Conservation (phyloP, 2,113 vertebrate genomes). For the Cettia cetti region DNA sequence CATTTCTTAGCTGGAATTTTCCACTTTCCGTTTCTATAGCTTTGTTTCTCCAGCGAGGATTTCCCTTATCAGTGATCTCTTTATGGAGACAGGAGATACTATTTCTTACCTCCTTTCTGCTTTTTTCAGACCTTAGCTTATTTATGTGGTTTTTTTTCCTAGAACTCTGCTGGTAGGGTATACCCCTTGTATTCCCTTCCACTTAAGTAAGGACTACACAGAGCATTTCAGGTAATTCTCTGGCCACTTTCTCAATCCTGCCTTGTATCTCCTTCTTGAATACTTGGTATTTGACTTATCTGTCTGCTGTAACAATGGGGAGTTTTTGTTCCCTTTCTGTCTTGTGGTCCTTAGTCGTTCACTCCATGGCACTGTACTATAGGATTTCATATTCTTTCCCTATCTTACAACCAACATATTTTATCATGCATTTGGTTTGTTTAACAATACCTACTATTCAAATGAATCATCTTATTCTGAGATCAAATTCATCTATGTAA, state of each 20-base stretch:
- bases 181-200: neutral
- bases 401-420: neutral
- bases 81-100: neutral
- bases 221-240: neutral
- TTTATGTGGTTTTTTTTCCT: neutral
- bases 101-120: neutral
- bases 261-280: neutral
- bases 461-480: neutral
- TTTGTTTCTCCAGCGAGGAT: neutral
- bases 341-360: neutral
- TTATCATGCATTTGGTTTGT: neutral
- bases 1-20: neutral
- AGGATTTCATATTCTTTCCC: neutral
- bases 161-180: neutral
- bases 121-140: neutral
- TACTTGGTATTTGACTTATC: neutral
- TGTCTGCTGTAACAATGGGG: rapidly evolving
- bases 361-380: neutral
- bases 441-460: neutral
- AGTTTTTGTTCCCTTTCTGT: neutral
- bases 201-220: neutral
- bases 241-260: neutral
- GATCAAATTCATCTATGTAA: neutral
- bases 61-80: neutral
- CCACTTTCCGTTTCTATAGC: neutral